These are phyloP conservation scores for Apaloderma vittatum DNA, from an alignment of 2,113 vertebrate genomes.

Conservation along the genomic window DNA sequence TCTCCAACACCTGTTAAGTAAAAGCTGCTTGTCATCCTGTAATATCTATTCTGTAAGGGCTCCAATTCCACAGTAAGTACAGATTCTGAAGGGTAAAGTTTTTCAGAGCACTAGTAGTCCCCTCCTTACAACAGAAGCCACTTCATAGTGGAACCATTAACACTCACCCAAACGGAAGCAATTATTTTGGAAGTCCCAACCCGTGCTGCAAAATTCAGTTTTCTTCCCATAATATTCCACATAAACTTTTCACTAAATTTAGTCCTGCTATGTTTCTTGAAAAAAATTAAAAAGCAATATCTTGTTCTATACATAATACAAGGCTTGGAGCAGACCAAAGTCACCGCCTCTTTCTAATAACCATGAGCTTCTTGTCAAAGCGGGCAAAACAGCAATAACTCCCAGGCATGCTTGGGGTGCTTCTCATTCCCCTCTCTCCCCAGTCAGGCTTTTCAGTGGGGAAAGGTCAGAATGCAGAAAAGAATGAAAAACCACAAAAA, in stretches of 20 bases:
- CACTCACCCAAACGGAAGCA: background rate
- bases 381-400: background rate
- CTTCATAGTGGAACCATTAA: no score
- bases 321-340: background rate
- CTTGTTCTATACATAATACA: background rate
- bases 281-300: background rate
- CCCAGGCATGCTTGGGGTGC: fast-evolving
- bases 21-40: background rate
- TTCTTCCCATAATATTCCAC: background rate
- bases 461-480: background rate
- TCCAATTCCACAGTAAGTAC: background rate
- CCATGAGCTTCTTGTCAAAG: background rate
- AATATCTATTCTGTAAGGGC: background rate
- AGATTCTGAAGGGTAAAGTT: background rate
- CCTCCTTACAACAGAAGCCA: background rate
- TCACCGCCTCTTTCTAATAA: background rate
- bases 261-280: background rate
- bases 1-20: background rate
- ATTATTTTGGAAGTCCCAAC: background rate
- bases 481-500: background rate
- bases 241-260: background rate
- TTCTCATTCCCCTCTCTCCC: background rate
- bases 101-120: background rate
- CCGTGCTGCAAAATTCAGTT: background rate
- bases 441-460: background rate